Evolutionary conservation across 1,140 invertebrate genomes (phyloP).

Genomic region (Nebria ingens): DNA sequence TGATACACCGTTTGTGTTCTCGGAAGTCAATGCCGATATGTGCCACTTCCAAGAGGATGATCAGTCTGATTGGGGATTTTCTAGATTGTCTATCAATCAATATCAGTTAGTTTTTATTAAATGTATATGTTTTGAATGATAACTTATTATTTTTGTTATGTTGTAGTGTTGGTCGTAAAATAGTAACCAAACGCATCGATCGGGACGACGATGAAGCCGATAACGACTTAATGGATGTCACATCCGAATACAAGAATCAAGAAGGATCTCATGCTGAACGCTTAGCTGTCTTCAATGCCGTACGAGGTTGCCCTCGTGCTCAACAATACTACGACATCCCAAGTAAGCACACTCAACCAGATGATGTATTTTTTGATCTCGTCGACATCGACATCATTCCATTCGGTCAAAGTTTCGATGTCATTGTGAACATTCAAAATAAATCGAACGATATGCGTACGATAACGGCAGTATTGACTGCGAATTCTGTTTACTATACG

Average conservation of each 20-base stretch:
- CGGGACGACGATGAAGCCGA: slow-evolving; percentile 50
- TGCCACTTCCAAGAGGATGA: slow-evolving; percentile 57
- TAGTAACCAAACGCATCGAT: slow-evolving; percentile 60
- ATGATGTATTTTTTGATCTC: slow-evolving; percentile 56
- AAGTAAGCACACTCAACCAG: slow-evolving; percentile 24
- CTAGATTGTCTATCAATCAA: slow-evolving; percentile 47
- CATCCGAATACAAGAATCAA: slow-evolving; percentile 55
- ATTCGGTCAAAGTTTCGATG: slow-evolving; percentile 54
- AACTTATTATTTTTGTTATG: slow-evolving; percentile 8
- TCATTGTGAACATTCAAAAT: slow-evolving; percentile 54
- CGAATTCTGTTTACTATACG: slow-evolving; percentile 57
- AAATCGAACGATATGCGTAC: slow-evolving; percentile 51
- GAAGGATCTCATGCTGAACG: slow-evolving; percentile 55
- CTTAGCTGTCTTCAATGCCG: slow-evolving; percentile 50
- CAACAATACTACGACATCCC: slow-evolving; percentile 48
- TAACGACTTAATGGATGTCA: slow-evolving; percentile 55
- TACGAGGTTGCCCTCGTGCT: slow-evolving; percentile 44
- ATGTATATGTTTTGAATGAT: slow-evolving; percentile 6
- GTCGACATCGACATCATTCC: slow-evolving; percentile 54
- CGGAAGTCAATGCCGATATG: slow-evolving; percentile 69
- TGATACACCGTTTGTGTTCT: slow-evolving; percentile 65
- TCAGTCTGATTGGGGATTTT: slow-evolving; percentile 53
- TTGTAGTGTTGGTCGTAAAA: slow-evolving; percentile 52
- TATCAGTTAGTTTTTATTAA: slow-evolving; percentile 43
- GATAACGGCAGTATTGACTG: slow-evolving; percentile 48